Evolutionary conservation across 1,140 invertebrate genomes (phyloP).

Genomic region (Campoletis sonorensis): DNA sequence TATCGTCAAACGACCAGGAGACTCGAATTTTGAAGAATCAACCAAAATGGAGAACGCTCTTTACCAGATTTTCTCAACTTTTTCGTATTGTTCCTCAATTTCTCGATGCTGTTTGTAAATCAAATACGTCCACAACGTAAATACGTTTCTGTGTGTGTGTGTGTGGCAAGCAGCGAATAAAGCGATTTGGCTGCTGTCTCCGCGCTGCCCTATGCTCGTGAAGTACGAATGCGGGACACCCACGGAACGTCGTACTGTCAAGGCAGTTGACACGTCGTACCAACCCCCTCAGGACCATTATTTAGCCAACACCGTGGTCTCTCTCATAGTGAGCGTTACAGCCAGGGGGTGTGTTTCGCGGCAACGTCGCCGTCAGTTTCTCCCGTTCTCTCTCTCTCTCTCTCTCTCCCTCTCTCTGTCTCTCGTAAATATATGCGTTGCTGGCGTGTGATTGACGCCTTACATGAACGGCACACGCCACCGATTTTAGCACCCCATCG

Average conservation of each 20-base stretch:
- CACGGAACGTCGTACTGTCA: constrained; percentile 64
- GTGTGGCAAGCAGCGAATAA: too few relatives aligned
- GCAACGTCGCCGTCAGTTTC: constrained; percentile 26
- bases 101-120: too few relatives aligned
- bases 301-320: constrained; percentile 72
- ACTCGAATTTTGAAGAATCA: too few relatives aligned
- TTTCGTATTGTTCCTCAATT: too few relatives aligned
- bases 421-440: constrained; percentile 70
- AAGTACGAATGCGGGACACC: neutral
- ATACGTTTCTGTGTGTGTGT: too few relatives aligned
- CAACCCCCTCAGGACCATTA: constrained; percentile 70
- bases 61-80: too few relatives aligned
- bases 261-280: constrained; percentile 72
- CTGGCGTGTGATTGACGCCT: constrained; percentile 75
- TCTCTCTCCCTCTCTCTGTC: neutral
- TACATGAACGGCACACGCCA: constrained; percentile 66
- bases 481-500: constrained; percentile 45
- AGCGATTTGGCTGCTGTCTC: too few relatives aligned
- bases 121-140: too few relatives aligned
- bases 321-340: constrained; percentile 54
- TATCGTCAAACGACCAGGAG: too few relatives aligned
- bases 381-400: constrained; percentile 43
- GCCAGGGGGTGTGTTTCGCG: constrained; percentile 61
- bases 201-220: too few relatives aligned
- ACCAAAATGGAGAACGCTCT: too few relatives aligned